Base-by-base conservation (phyloP, 2,113 vertebrate genomes). In the Gavia stellata region DNA sequence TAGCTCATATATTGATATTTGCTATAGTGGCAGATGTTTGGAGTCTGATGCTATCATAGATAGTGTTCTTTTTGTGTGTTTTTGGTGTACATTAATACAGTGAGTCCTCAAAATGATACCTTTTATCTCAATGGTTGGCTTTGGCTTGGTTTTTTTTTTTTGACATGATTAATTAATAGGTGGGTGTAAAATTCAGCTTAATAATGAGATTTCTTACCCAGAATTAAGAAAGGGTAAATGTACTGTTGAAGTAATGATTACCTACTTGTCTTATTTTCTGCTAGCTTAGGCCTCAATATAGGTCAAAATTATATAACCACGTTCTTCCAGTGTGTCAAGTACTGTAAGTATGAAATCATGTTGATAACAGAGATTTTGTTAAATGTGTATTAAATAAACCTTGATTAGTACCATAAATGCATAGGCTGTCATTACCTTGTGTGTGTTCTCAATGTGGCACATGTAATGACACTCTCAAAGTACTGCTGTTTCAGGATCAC, bases 121-220 rank as follows among this genome's bases (percentile, higher is more conserved):
- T 55, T 67, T 85, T 66, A 36, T 70, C 14, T 86, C 59, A 36
- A 0, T 50, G 9, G 10, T 50, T 84, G 31, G 11, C 67, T 95
- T 97, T 74, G 75, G 20, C 65, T 68, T 87, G 25, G 20, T 55
- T 68, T 82, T 92, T 93, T 55, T 72, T 85, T 93, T 94, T 82
- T 80, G 11, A 36, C 20, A 3, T 4, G 2, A 20, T 73, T 53
- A 49, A 65, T 65, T 87, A 80, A 44, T n/a, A 66, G 0, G 7
- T 70, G 40, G 29, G 25, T 77, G 16, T 90, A 85, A 92, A 96
- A 82, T 68, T 72, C 24, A 52, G 7, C 33, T 68, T 85, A 75
- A 58, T 91, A 75, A 40, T 67, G 38, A 59, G 47, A 79, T 34
- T 14, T 31, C 36, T 71, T 31, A 65, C 56, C 19, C 56, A 2